These are phyloP conservation scores for Melinopterus prodromus DNA, from an alignment of 2,888 invertebrate genomes.

Conservation along the genomic window DNA sequence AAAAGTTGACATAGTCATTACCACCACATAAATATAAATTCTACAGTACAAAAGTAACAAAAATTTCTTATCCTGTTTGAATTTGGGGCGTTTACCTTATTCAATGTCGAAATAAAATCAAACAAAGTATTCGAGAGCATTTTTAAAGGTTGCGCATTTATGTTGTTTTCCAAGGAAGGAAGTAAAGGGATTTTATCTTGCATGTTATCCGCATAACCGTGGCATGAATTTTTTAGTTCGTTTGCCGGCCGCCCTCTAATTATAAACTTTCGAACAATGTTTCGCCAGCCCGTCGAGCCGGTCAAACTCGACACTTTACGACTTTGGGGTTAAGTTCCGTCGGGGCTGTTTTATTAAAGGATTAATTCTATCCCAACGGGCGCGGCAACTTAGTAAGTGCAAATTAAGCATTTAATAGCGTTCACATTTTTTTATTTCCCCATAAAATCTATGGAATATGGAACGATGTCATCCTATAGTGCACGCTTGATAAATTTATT, in stretches of 20 bases:
- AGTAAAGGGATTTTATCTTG: background rate
- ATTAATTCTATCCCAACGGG: slow-evolving; percentile 10
- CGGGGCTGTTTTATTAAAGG: slow-evolving; percentile 22
- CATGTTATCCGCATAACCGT: background rate
- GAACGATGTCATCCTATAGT: no score
- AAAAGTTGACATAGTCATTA: no score
- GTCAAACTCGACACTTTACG: slow-evolving; percentile 6
- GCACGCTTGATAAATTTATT: no score
- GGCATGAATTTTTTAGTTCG: background rate
- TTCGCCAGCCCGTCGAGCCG: background rate
- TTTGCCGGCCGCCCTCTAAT: background rate
- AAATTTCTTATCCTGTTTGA: no score
- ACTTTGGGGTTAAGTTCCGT: slow-evolving; percentile 18
- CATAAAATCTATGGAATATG: background rate
- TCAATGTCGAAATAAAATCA: no score
- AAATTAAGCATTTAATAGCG: background rate
- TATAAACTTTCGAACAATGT: background rate
- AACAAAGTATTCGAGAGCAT: no score
- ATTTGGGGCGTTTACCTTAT: no score
- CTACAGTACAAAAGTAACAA: no score
- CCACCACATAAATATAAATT: no score
- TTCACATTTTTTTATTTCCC: background rate
- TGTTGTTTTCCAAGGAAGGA: no score
- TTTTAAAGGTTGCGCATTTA: no score
- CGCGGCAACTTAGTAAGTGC: background rate